Conservation (phyloP, 2,888 invertebrate species). For the Cataglyphis altisquamis region DNA sequence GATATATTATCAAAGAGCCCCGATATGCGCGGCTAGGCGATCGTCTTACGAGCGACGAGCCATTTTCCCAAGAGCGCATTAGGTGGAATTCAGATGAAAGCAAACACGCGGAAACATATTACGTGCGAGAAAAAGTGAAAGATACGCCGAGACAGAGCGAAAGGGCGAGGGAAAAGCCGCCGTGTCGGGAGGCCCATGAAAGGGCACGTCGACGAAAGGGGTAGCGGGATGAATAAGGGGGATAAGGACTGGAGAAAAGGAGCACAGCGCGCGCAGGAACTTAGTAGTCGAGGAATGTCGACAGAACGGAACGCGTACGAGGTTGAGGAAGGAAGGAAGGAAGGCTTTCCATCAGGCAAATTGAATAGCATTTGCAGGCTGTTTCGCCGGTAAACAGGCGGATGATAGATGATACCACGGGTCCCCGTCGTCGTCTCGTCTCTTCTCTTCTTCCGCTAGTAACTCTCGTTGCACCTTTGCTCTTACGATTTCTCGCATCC, state of each 20-base stretch:
- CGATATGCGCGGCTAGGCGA: slow-evolving; percentile 10
- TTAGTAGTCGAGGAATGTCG: slow-evolving; percentile 71
- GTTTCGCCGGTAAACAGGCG: slow-evolving; percentile 76
- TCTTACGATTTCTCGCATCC: slow-evolving; percentile 51
- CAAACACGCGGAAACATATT: slow-evolving; percentile 50
- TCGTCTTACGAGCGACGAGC: slow-evolving; percentile 16
- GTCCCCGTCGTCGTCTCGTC: slow-evolving; percentile 52
- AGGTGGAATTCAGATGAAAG: slow-evolving; percentile 51
- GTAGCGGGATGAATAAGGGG: slow-evolving; percentile 12
- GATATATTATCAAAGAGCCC: slow-evolving; percentile 28
- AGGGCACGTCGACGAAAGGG: slow-evolving; percentile 60
- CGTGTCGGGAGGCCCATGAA: slow-evolving; percentile 61
- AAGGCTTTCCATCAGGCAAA: slow-evolving; percentile 78
- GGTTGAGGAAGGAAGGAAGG: slow-evolving; percentile 65
- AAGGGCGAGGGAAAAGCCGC: slow-evolving; percentile 48
- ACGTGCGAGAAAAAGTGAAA: slow-evolving; percentile 34
- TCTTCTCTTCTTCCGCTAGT: slow-evolving; percentile 47
- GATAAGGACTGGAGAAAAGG: slow-evolving; percentile 58
- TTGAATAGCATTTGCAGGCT: slow-evolving; percentile 78
- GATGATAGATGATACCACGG: slow-evolving; percentile 78
- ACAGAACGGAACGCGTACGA: slow-evolving; percentile 61
- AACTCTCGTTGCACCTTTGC: slow-evolving; percentile 63
- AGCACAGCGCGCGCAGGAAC: slow-evolving; percentile 59
- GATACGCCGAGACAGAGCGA: slow-evolving; percentile 25
- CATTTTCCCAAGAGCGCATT: slow-evolving; percentile 51